Base-by-base conservation (phyloP, 2,797 vertebrate species). In the Anguilla obscura region DNA sequence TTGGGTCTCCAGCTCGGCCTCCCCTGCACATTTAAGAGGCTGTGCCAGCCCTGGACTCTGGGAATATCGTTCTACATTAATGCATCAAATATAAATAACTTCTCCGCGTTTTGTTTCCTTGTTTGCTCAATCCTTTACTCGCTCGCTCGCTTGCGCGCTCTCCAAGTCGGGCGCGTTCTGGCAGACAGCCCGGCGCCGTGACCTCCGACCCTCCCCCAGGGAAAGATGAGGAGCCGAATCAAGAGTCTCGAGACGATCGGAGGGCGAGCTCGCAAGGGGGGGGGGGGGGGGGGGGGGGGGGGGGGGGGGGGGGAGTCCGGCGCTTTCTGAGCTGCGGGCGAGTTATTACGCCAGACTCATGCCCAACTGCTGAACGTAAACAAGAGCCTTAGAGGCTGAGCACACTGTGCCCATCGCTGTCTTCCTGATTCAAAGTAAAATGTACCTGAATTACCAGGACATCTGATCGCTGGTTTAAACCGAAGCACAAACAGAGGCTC, bases 21-120 rank as follows among this genome's bases (percentile, higher is more conserved):
- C 79, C 76, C 27, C n/a, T 69, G 21, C 63, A 8, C 63, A n/a
- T 8, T 14, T 16, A 18, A 16, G 63, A 69, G 63, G 63, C 24
- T 3, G 36, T 18, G 36, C 14, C 74, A 30, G 74, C 33, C 33
- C 8, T 3, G 74, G 74, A 16, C 10, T 5, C 12, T 0, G 33
- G 74, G 74, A 79, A 40, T 45, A 80, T 24, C 76, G 36, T 6
- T 45, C 16, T 1, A 5, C 71, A 33, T 74, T 36, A 74, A 45
- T 36, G 36, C 76, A 80, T 40, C 40, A 50, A n/a, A 82, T 82
- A 82, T 82, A 50, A 82, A 82, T 50, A 48, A 50, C 40, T 33
- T 24, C 45, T 24, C 21, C 16, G 40, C 24, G 79, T 82, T 80
- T 80, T 0, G 76, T 24, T 24, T 8, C 16, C 27, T 48, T 80